Percentiles rank a stretch among this genome's conserved stretches.
Conservation (phyloP, 2,797 vertebrate genomes). For the Cygnus olor region DNA sequence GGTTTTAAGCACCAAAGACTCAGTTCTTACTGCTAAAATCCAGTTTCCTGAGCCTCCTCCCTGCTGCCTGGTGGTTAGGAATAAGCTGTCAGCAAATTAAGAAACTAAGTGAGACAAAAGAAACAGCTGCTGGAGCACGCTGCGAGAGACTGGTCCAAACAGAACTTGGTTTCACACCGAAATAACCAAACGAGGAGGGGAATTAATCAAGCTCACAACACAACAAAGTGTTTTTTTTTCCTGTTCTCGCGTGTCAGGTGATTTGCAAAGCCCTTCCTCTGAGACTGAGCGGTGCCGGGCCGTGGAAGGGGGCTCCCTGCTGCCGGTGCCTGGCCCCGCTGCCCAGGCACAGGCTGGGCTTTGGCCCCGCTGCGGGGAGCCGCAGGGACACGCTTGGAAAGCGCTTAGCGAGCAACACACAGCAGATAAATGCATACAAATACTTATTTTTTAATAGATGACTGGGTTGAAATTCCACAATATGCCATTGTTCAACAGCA, state of each 20-base stretch:
- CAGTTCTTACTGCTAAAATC: fast-evolving
- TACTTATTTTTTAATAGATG: neutral
- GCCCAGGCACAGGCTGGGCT: neutral
- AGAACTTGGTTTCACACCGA: neutral
- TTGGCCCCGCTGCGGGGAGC: fast-evolving
- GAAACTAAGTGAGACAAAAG: fast-evolving
- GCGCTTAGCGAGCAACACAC: neutral
- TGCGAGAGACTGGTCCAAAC: neutral
- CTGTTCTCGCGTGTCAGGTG: fast-evolving
- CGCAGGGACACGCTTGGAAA: neutral
- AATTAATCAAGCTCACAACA: neutral
- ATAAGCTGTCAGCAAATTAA: neutral
- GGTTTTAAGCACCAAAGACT: neutral
- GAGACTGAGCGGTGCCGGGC: neutral
- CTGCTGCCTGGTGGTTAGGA: neutral
- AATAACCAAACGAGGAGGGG: neutral
- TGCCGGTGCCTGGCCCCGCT: neutral
- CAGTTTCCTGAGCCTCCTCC: neutral
- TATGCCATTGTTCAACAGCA: neutral
- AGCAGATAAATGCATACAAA: neutral
- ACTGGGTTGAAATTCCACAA: neutral
- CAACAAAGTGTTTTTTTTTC: fast-evolving
- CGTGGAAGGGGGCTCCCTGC: neutral
- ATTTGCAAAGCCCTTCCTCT: neutral
- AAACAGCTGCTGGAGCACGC: neutral